Conservation (phyloP, 2,888 invertebrate genomes). For the Lysandra bellargus region DNA sequence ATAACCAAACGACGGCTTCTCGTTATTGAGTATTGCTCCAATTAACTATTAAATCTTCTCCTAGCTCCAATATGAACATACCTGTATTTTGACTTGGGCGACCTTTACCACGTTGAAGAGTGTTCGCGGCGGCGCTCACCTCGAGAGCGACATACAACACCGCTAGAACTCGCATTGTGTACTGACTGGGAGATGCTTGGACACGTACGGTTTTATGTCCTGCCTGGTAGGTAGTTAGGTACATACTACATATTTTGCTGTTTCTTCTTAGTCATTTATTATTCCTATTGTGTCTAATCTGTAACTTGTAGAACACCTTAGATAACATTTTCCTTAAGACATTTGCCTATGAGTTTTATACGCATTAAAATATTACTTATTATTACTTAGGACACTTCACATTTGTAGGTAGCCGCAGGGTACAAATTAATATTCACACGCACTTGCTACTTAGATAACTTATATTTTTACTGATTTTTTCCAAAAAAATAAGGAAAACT, state of each 20-base stretch:
- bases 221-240: not conserved
- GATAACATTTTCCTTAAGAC: not conserved
- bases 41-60: too few relatives aligned
- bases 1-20: too few relatives aligned
- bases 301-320: not conserved
- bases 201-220: slow-evolving; percentile 6
- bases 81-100: not conserved
- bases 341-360: not conserved
- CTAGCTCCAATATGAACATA: not conserved
- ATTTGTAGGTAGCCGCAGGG: too few relatives aligned
- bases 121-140: not conserved
- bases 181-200: not conserved
- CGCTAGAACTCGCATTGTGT: not conserved
- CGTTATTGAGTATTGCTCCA: too few relatives aligned
- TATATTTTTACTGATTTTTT: too few relatives aligned
- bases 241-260: too few relatives aligned
- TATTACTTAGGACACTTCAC: too few relatives aligned
- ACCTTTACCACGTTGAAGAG: not conserved
- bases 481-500: not conserved
- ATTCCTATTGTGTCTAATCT: slow-evolving; percentile 8
- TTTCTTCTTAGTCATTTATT: not conserved
- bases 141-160: not conserved
- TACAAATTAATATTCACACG: too few relatives aligned
- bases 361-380: too few relatives aligned
- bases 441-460: too few relatives aligned